These are phyloP conservation scores for Dioctria rufipes DNA, from an alignment of 2,888 invertebrate genomes.

Conservation along the genomic window DNA sequence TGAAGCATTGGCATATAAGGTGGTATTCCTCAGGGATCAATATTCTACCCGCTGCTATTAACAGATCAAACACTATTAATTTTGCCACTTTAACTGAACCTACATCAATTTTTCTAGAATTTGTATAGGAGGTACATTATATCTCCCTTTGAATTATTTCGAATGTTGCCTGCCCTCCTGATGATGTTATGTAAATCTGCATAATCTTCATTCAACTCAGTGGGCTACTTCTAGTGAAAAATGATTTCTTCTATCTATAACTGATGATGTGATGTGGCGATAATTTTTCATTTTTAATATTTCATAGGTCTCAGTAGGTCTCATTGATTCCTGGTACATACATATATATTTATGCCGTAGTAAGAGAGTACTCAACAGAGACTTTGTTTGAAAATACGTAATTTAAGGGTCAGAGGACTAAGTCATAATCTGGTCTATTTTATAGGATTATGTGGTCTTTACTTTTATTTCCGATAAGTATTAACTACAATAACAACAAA, in stretches of 20 bases:
- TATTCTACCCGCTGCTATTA: slow-evolving; percentile 13
- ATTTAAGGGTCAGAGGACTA: no score
- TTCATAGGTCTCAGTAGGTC: background rate
- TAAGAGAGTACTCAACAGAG: no score
- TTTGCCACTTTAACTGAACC: slow-evolving; percentile 43
- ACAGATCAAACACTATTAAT: slow-evolving; percentile 40
- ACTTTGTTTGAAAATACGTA: no score
- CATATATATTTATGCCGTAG: background rate
- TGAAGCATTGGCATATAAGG: background rate
- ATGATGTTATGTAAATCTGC: slow-evolving; percentile 30
- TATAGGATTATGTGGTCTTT: no score
- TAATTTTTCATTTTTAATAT: slow-evolving; percentile 46
- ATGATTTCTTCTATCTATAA: slow-evolving; percentile 40
- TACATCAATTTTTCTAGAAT: slow-evolving; percentile 41
- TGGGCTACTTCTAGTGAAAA: slow-evolving; percentile 39
- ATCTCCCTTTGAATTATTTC: slow-evolving; percentile 4
- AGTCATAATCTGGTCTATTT: no score
- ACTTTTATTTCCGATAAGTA: no score
- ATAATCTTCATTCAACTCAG: slow-evolving; percentile 35
- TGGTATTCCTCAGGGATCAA: slow-evolving; percentile 4
- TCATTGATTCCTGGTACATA: background rate
- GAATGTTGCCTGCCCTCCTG: background rate
- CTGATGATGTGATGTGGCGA: slow-evolving; percentile 44
- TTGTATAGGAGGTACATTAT: no score
- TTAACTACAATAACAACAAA: no score